Evolutionary conservation across 2,888 invertebrate genomes (phyloP), one percentile per base, ranked within the genome.

Genomic region (Hyalella azteca): DNA sequence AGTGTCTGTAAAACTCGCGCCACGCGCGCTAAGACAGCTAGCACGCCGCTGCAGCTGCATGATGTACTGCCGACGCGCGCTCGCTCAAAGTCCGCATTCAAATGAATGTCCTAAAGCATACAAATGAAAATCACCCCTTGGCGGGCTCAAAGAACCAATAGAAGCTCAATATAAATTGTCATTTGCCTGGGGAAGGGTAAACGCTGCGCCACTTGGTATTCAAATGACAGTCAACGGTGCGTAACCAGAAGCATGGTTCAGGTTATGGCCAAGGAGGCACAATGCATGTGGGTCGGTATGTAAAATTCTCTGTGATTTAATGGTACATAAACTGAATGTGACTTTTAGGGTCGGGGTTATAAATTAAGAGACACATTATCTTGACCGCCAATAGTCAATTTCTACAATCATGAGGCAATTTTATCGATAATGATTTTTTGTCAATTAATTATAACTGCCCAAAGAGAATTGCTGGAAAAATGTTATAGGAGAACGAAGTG

Each of bases 91-190:
- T 29, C 13, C 36, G 66, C 66, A 66, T 66, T 66, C 66, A 66
- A 66, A 66, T 66, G 66, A 66, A 66, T 66, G 66, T 66, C 66
- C 66, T 66, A 66, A 66, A 66, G 66, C 66, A 66, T 66, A 66
- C 66, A 66, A 15, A 66, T 36, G 66, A 66, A 66, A 66, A 66
- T 32, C 66, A 66, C 66, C 66, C 66, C 66, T 66, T 29, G 19
- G 29, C 19, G 19, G 36, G 66, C 66, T 66, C 66, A 66, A 66
- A 66, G 66, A 66, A 66, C 66, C 66, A 66, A 66, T 66, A 32
- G 66, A 66, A 66, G 66, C 66, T 66, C 66, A 29, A 66, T 66
- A 36, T 66, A 66, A 66, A 66, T 66, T 66, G 36, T 66, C 66
- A 32, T 19, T 32, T n/a, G 66, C 66, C 19, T 15, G 36, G 66